Percentiles rank a stretch among this genome's conserved stretches.
Conservation (phyloP, 2,797 vertebrate genomes). For the Xiphophorus birchmanni region DNA sequence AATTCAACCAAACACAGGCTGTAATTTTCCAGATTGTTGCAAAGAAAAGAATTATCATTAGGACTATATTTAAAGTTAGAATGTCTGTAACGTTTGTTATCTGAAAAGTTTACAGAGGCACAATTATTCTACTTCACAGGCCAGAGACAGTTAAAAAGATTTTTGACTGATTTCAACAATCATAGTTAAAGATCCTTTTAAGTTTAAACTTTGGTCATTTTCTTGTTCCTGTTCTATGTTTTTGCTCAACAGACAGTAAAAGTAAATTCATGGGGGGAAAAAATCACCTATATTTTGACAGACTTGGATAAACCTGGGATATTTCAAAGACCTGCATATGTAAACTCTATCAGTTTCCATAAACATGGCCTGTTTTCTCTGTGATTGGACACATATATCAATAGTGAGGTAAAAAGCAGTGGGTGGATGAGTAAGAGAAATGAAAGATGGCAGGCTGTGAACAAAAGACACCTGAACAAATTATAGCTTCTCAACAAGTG, state of each 20-base stretch:
- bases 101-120: conserved; percentile 15
- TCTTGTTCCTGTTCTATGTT: not conserved
- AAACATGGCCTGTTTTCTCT: not conserved
- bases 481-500: conserved; percentile 3
- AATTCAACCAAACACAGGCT: not conserved
- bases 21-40: conserved; percentile 7
- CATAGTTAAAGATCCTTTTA: conserved; percentile 40
- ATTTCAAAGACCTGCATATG: not conserved
- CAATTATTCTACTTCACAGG: too few species aligned
- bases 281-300: conserved; percentile 18
- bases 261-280: not conserved
- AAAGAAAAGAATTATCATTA: conserved; percentile 9
- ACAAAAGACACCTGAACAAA: conserved; percentile 31
- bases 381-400: not conserved
- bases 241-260: not conserved
- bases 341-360: not conserved
- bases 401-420: conserved; percentile 16
- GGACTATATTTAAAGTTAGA: conserved; percentile 12
- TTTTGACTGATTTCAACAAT: conserved; percentile 1
- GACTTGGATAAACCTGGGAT: conserved; percentile 17
- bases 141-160: not conserved
- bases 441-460: conserved; percentile 19
- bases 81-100: conserved; percentile 9
- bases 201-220: conserved; percentile 6
- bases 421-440: conserved; percentile 32